Percentiles rank a stretch among this genome's conserved stretches.
Evolutionary conservation across 2,888 invertebrate genomes (phyloP).

Genomic region (Nasonovia ribisnigri): DNA sequence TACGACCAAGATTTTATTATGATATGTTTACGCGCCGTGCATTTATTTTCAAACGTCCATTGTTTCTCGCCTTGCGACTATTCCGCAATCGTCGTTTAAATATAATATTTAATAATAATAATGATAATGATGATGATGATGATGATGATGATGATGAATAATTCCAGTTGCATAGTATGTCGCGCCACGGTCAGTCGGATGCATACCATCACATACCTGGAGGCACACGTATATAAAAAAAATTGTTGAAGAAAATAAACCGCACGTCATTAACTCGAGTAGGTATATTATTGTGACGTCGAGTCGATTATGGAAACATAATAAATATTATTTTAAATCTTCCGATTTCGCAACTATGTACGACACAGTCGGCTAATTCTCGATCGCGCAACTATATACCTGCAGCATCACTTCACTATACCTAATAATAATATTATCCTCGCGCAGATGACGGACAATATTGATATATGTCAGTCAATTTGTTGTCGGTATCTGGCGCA

Average conservation of each 20-base stretch:
- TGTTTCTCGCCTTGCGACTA: constrained; percentile 21
- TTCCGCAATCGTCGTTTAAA: constrained; percentile 31
- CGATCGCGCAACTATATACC: neutral
- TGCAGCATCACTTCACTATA: neutral
- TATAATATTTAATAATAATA: neutral
- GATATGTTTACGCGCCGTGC: constrained; percentile 21
- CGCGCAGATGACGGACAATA: neutral
- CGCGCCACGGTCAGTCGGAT: constrained; percentile 20
- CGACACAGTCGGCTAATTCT: neutral
- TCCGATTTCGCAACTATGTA: constrained; percentile 26
- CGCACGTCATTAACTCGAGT: neutral
- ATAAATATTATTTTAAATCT: neutral
- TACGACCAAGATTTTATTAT: constrained; percentile 19
- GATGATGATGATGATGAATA: constrained; percentile 35
- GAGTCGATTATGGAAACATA: neutral
- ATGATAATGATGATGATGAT: constrained; percentile 7
- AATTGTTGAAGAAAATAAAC: neutral
- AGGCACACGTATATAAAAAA: neutral
- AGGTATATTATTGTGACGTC: neutral
- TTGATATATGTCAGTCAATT: neutral
- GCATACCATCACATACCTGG: constrained; percentile 54
- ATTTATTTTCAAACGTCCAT: constrained; percentile 42
- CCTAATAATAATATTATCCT: neutral
- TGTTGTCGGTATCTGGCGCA: neutral
- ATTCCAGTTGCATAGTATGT: constrained; percentile 46